Evolutionary conservation across 1,140 invertebrate genomes (phyloP).

Genomic region (Drosophila teissieri): DNA sequence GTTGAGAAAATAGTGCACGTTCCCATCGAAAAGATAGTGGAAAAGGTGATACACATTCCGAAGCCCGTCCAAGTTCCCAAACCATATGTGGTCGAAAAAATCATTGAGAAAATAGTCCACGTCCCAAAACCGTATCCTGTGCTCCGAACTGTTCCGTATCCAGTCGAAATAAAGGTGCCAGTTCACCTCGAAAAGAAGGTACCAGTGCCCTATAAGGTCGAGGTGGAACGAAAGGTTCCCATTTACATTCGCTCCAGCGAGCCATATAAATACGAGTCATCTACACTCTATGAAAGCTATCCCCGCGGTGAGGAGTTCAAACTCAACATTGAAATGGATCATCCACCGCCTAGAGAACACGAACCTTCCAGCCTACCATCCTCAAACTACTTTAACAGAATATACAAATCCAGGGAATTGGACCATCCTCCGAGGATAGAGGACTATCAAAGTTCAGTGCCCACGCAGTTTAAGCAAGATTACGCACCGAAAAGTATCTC

Average conservation of each 20-base stretch:
- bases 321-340: conserved; percentile 19
- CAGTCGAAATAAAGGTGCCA: conserved; percentile 85
- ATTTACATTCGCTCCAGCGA: conserved; percentile 66
- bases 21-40: conserved; percentile 85
- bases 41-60: conserved; percentile 80
- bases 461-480: conserved; percentile 4
- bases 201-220: conserved; percentile 85
- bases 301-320: conserved; percentile 28
- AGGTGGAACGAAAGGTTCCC: conserved; percentile 86
- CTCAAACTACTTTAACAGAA: conserved; percentile 24
- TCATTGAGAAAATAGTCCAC: conserved; percentile 65
- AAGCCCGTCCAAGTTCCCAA: conserved; percentile 72
- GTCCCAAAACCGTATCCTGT: conserved; percentile 86
- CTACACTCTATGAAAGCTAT: conserved; percentile 23
- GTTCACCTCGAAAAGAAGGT: conserved; percentile 85
- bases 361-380: conserved; percentile 3
- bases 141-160: conserved; percentile 85
- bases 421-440: conserved; percentile 5
- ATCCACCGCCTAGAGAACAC: conserved; percentile 26
- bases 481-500: conserved; percentile 11
- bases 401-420: conserved; percentile 14
- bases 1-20: conserved; percentile 88
- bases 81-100: conserved; percentile 58
- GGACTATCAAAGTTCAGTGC: conserved; percentile 9
- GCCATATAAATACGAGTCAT: conserved; percentile 60